Conservation (phyloP, 2,888 invertebrate species). For the Dysmachus trigonus region DNA sequence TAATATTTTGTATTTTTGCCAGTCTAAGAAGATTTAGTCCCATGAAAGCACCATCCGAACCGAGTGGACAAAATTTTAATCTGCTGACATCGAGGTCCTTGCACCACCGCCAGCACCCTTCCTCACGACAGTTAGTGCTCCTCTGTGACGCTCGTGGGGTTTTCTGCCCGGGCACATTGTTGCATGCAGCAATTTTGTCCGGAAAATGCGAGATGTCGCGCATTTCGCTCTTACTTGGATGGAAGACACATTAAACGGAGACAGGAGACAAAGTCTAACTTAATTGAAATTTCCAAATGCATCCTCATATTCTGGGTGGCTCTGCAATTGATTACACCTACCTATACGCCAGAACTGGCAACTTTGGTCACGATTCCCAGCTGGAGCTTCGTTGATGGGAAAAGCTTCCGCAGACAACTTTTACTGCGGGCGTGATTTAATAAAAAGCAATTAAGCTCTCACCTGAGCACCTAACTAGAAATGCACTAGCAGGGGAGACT, state of each 20-base stretch:
- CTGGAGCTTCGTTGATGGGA: not conserved
- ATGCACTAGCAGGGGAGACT: not conserved
- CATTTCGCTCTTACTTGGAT: not conserved
- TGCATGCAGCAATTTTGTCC: constrained; percentile 11
- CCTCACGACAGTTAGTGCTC: not conserved
- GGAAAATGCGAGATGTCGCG: not conserved
- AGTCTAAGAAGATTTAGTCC: constrained; percentile 18
- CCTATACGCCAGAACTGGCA: not conserved
- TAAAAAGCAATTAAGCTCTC: constrained; percentile 34
- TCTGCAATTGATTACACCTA: not conserved
- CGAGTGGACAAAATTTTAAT: constrained; percentile 42
- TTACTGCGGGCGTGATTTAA: constrained; percentile 33
- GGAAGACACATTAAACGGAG: not conserved
- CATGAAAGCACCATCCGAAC: constrained; percentile 25
- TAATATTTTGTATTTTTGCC: constrained; percentile 17
- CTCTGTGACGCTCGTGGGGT: not conserved
- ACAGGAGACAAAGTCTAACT: constrained; percentile 3
- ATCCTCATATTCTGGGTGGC: not conserved
- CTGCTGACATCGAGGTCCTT: constrained; percentile 39
- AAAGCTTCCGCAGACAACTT: constrained; percentile 23
- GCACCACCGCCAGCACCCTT: not conserved
- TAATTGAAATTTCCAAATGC: constrained; percentile 24
- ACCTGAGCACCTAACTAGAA: constrained; percentile 24
- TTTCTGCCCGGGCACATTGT: not conserved
- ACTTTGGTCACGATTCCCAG: not conserved